Conservation (phyloP, 2,797 vertebrate genomes). For the Florisuga fusca region DNA sequence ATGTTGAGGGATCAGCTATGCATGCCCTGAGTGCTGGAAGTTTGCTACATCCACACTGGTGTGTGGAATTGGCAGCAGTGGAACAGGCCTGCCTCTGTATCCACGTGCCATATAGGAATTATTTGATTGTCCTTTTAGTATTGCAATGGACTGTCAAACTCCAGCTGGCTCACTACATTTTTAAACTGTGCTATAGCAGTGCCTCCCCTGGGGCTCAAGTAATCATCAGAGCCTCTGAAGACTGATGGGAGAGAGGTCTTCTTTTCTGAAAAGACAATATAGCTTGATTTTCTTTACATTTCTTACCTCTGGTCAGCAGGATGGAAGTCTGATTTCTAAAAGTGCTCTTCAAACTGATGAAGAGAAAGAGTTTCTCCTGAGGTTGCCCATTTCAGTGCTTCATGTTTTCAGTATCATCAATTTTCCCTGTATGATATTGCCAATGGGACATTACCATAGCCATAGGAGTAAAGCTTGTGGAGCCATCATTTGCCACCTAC, state of each 20-base stretch:
- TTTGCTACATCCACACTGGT: not conserved
- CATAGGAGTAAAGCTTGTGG: not conserved
- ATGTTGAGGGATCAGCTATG: rapidly evolving
- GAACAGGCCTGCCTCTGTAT: not conserved
- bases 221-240: not conserved
- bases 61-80: not conserved
- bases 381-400: not conserved
- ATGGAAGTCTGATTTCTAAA: not conserved
- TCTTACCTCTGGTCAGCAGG: not conserved
- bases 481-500: not conserved
- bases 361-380: not conserved
- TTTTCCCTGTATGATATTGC: not conserved
- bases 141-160: not conserved
- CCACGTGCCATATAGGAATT: not conserved
- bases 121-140: not conserved
- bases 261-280: not conserved
- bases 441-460: not conserved
- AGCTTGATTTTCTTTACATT: not conserved
- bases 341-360: not conserved
- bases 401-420: not conserved
- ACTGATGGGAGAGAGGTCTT: rapidly evolving
- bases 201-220: not conserved
- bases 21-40: not conserved
- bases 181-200: not conserved
- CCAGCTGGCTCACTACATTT: not conserved